Conservation (phyloP, 1,140 invertebrate genomes). For the Sogatella furcifera region DNA sequence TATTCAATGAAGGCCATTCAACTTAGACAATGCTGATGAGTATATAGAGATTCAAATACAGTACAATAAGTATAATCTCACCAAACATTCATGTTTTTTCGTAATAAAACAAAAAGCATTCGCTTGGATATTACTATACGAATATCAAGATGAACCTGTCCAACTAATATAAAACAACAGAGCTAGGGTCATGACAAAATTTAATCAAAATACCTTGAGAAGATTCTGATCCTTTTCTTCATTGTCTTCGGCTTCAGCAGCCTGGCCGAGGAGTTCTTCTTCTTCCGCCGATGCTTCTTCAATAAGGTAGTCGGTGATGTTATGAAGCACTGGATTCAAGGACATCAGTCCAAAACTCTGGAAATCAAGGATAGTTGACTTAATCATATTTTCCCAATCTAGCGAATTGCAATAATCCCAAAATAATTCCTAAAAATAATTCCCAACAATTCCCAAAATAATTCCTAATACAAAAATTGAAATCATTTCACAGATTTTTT, state of each 20-base stretch:
- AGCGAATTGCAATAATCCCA: not conserved
- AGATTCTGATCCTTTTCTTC: slow-evolving; percentile 72
- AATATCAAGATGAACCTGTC: too few species aligned
- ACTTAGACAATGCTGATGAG: too few species aligned
- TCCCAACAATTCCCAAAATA: not conserved
- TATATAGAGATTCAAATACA: too few species aligned
- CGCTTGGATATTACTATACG: too few species aligned
- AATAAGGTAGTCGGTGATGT: slow-evolving; percentile 96
- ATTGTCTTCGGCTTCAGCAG: slow-evolving; percentile 43
- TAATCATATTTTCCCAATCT: too few species aligned
- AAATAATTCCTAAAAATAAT: slow-evolving; percentile 6
- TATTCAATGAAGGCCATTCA: too few species aligned
- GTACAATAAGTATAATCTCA: too few species aligned
- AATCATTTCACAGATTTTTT: too few species aligned
- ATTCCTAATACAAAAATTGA: too few species aligned
- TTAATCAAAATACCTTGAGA: slow-evolving; percentile 55
- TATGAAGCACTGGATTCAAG: slow-evolving; percentile 83
- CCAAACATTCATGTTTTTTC: too few species aligned
- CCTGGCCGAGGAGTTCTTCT: slow-evolving; percentile 82
- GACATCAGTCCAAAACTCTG: slow-evolving; percentile 69
- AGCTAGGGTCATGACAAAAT: too few species aligned
- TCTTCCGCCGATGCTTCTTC: slow-evolving; percentile 98
- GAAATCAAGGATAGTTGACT: not conserved
- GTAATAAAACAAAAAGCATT: too few species aligned
- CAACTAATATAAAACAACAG: not conserved